Conservation (phyloP, 2,888 invertebrate species). For the Heliconius cydno region DNA sequence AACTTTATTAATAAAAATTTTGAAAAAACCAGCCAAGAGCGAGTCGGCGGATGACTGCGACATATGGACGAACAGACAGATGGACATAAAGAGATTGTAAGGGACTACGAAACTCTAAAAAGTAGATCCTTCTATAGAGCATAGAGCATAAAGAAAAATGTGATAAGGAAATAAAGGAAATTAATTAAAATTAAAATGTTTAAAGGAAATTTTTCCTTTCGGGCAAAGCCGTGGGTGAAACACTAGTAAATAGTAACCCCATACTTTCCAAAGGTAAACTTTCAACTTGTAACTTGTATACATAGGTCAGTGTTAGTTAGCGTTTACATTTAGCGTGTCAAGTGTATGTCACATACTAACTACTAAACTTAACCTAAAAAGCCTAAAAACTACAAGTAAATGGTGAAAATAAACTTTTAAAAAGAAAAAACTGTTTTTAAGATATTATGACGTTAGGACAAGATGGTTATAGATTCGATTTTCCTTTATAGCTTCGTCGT, state of each 20-base stretch:
- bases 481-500: not conserved
- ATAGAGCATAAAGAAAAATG: too few relatives aligned
- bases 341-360: conserved; percentile 11
- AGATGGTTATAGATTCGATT: not conserved
- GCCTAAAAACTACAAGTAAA: not conserved
- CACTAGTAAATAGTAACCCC: not conserved
- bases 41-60: too few relatives aligned
- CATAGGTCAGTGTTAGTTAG: conserved; percentile 12
- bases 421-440: not conserved
- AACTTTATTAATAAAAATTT: not conserved
- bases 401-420: not conserved
- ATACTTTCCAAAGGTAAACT: not conserved
- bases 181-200: too few relatives aligned
- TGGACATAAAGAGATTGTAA: too few relatives aligned
- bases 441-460: not conserved
- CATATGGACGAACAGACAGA: too few relatives aligned
- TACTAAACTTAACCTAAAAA: conserved; percentile 17
- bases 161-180: not conserved
- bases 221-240: too few relatives aligned
- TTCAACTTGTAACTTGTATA: not conserved
- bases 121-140: too few relatives aligned
- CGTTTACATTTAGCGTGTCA: conserved; percentile 9
- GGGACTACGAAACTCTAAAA: too few relatives aligned
- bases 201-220: not conserved
- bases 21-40: not conserved